Percentiles rank a stretch among this genome's conserved stretches.
These are phyloP conservation scores for Cerastoderma edule DNA, from an alignment of 2,888 invertebrate species.

Conservation along the genomic window DNA sequence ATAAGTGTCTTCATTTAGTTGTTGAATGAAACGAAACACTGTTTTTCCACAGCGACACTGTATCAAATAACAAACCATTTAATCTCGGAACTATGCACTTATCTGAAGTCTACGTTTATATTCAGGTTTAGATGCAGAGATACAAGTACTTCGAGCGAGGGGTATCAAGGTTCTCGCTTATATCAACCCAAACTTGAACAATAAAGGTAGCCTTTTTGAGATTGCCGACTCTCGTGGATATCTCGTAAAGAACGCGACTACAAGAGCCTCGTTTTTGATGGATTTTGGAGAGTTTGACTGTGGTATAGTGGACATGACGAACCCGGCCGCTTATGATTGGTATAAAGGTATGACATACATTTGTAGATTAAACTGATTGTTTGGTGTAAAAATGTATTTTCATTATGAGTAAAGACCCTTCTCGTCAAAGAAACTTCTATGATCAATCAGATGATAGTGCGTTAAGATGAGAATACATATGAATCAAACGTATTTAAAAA, in stretches of 20 bases:
- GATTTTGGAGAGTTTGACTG: conserved; percentile 77
- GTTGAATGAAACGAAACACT: no score
- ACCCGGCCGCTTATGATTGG: conserved; percentile 75
- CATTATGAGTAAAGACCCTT: no score
- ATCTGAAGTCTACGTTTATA: no score
- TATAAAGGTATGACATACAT: conserved; percentile 69
- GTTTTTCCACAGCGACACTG: no score
- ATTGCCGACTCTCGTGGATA: conserved; percentile 66
- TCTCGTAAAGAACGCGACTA: conserved; percentile 69
- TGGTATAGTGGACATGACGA: conserved; percentile 79
- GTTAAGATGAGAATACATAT: no score
- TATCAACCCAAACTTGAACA: conserved; percentile 78
- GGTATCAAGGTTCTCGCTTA: conserved; percentile 75
- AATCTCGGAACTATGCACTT: no score
- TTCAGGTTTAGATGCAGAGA: conserved; percentile 69
- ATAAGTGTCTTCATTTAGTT: no score
- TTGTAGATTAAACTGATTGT: neutral
- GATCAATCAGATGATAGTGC: no score
- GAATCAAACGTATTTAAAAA: no score
- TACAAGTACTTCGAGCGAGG: conserved; percentile 55
- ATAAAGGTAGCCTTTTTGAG: conserved; percentile 70
- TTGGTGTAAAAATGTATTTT: neutral
- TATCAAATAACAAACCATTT: no score
- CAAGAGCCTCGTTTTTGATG: conserved; percentile 64
- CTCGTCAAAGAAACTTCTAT: no score